Base-by-base conservation (phyloP, 92 coral and sea anemone genomes). In the Nematostella vectensis region DNA sequence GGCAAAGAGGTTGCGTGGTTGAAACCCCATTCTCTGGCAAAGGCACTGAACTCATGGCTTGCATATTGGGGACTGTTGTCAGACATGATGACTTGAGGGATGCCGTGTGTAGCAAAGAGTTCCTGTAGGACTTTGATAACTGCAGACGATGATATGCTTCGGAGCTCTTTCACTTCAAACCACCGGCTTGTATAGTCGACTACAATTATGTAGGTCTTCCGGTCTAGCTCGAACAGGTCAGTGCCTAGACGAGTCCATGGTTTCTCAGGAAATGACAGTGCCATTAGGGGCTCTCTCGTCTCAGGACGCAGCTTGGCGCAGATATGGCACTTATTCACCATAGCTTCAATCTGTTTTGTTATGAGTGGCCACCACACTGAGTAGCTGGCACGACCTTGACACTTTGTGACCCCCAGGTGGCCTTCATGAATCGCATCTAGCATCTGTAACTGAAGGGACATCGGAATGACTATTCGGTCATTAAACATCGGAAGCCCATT, bases 311-410 rank as follows among this genome's bases (percentile, higher is more conserved):
- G 62, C 28, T 43, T 61, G 29, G 77, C 38, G 27, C 82, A 75
- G 51, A 42, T 68, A 26, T 48, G 58, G 57, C 76, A 76, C 19
- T 55, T 15, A 50, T 61, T 49, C 10, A 76, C 63, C 60, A 76
- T 60, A 30, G 55, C 83, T 50, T 61, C 58, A 13, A 76, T 68
- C 25, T 59, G 47, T 25, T 50, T 75, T 3, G 56, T 75, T 16
- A 75, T 42, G 10, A n/a, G 53, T 18, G 76, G 75, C 73, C 81
- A 58, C 74, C 68, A 74, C 15, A 75, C 81, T 6, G 81, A 59
- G 28, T 33, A 60, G 22, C 59, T 49, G 4, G 64, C 78, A 23
- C 72, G 67, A 10, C 63, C 65, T 47, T 63, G 73, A 45, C 68
- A 65, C 23, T 74, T 65, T 3, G 68, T 66, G 37, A 74, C 58